A percentile compares a stretch with the other conserved stretches of the same genome.
Conservation (phyloP, 1,140 invertebrate species). For the Aphelenchoides avenae region DNA sequence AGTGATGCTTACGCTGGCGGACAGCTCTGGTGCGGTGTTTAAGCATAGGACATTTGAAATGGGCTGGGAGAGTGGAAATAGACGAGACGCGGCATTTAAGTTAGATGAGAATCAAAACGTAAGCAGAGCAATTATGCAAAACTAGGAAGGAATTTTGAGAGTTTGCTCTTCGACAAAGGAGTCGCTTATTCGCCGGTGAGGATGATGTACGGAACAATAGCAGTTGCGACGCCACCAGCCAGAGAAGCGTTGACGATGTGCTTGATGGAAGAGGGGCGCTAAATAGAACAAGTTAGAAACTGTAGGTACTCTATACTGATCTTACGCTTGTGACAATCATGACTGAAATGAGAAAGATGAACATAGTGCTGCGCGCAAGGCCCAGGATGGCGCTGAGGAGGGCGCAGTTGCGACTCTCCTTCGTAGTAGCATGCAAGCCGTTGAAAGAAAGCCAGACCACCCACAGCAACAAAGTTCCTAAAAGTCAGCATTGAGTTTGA, state of each 20-base stretch:
- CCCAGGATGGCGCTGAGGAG: conserved; percentile 64
- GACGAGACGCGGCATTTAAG: no score
- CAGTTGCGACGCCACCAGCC: conserved; percentile 63
- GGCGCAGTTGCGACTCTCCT: conserved; percentile 62
- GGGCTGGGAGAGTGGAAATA: no score
- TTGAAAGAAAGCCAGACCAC: conserved; percentile 63
- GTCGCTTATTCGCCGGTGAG: conserved; percentile 30
- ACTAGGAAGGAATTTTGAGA: neutral
- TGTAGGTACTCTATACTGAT: no score
- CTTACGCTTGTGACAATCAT: conserved; percentile 60
- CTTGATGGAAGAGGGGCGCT: conserved; percentile 54
- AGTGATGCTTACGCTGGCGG: no score
- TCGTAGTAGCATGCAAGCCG: conserved; percentile 55
- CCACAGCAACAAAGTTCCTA: conserved; percentile 64
- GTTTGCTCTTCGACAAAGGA: neutral
- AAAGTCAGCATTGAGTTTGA: no score
- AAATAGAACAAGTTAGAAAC: no score
- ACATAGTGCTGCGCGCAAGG: conserved; percentile 61
- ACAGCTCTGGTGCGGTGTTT: no score
- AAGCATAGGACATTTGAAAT: no score
- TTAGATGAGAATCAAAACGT: no score
- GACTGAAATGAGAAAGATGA: conserved; percentile 61
- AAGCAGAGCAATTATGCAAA: no score
- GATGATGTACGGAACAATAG: conserved; percentile 65
- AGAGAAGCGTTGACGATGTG: conserved; percentile 64